Conservation (phyloP, 1,140 invertebrate genomes). For the Macrobrachium rosenbergii region DNA sequence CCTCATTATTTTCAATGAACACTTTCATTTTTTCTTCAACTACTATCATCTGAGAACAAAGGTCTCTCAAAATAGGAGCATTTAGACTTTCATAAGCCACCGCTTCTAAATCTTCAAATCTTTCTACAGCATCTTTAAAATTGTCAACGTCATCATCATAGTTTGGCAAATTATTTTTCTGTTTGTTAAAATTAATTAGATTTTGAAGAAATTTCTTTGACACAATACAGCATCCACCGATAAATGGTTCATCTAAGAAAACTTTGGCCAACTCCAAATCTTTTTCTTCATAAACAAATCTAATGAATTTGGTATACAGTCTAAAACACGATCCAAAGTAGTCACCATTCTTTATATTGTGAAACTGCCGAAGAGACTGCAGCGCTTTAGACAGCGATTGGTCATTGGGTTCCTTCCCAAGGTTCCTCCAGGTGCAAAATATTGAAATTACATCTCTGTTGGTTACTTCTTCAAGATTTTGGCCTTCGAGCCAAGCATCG, state of each 20-base stretch:
- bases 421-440: constrained; percentile 50
- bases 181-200: no score
- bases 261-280: constrained; percentile 29
- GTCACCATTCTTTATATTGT: constrained; percentile 23
- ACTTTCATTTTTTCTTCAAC: no score
- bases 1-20: no score
- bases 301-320: constrained; percentile 44
- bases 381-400: constrained; percentile 36
- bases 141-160: no score
- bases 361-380: constrained; percentile 24
- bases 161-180: no score
- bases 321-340: constrained; percentile 37
- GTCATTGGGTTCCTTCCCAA: constrained; percentile 26
- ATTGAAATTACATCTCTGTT: constrained; percentile 40
- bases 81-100: no score
- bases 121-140: no score
- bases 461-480: constrained; percentile 5
- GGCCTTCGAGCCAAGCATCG: constrained; percentile 10
- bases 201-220: constrained; percentile 10
- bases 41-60: no score
- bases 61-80: no score
- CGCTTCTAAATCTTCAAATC: no score
- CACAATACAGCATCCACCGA: not conserved
- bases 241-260: constrained; percentile 42
- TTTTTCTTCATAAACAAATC: constrained; percentile 48